Evolutionary conservation across 23 tunicate genomes (phyloP).

Genomic region (Clavelina lepadiformis): DNA sequence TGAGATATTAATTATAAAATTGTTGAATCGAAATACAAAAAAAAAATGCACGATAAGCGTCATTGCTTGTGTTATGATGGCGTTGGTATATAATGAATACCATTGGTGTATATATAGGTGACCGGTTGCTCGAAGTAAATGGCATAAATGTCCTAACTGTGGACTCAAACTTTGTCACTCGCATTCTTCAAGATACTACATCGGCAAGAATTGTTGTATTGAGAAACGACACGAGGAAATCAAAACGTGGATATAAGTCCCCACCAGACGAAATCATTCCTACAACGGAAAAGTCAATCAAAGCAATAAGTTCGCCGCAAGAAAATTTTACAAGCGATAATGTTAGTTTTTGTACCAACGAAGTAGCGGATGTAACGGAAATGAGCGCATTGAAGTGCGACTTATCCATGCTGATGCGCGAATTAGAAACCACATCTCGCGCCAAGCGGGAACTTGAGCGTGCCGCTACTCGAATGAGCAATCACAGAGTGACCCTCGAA

Average conservation of each 20-base stretch:
- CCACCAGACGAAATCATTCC: slow-evolving; percentile 2
- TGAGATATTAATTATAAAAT: too few species aligned
- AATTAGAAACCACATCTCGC: slow-evolving; percentile 44
- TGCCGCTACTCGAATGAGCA: slow-evolving; percentile 32
- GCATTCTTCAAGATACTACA: slow-evolving; percentile 29
- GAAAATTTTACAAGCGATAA: too few species aligned
- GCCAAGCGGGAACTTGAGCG: slow-evolving; percentile 55
- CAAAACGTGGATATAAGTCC: neutral
- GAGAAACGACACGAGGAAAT: slow-evolving; percentile 10
- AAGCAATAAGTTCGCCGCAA: too few species aligned
- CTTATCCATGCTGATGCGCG: slow-evolving; percentile 46
- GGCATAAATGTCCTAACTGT: slow-evolving; percentile 49
- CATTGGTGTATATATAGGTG: too few species aligned
- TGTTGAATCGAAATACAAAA: too few species aligned
- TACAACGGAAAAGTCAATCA: too few species aligned
- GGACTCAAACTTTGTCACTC: slow-evolving; percentile 20
- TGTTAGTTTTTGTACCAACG: too few species aligned
- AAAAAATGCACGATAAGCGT: too few species aligned
- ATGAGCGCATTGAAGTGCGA: slow-evolving; percentile 54
- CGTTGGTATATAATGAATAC: too few species aligned
- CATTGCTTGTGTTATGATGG: too few species aligned
- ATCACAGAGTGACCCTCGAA: slow-evolving; percentile 20
- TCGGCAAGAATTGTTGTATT: slow-evolving; percentile 30
- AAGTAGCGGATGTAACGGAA: slow-evolving; percentile 37
- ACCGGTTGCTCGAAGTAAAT: slow-evolving; percentile 45